Conservation (phyloP, 2,888 invertebrate species). For the Ephialtes manifestator region DNA sequence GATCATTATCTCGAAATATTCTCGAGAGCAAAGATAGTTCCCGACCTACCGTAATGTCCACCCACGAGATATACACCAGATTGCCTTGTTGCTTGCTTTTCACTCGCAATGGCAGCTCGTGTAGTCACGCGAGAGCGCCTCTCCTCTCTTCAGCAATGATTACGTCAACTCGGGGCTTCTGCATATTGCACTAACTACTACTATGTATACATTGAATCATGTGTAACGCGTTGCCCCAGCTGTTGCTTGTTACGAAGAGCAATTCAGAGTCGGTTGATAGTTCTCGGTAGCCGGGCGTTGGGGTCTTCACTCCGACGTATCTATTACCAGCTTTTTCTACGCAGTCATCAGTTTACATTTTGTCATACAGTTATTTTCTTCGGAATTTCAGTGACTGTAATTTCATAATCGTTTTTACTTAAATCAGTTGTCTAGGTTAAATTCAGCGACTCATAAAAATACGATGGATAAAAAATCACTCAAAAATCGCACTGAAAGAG, state of each 20-base stretch:
- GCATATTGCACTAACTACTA: conserved; percentile 14
- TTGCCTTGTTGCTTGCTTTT: conserved; percentile 16
- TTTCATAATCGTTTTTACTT: not conserved
- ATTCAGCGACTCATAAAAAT: no score
- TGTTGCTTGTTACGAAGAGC: conserved; percentile 56
- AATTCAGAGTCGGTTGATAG: conserved; percentile 61
- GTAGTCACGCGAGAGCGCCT: conserved; percentile 27
- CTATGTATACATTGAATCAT: conserved; percentile 31
- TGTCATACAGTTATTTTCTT: not conserved
- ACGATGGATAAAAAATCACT: no score
- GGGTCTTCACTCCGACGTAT: not conserved
- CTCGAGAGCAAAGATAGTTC: conserved; percentile 12
- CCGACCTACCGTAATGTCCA: conserved; percentile 44
- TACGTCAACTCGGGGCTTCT: conserved; percentile 42
- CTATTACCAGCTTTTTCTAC: not conserved
- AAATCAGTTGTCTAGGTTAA: no score
- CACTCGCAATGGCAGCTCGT: not conserved
- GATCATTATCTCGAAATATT: conserved; percentile 34
- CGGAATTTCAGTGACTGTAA: not conserved
- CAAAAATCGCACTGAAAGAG: no score
- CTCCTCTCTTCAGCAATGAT: conserved; percentile 30
- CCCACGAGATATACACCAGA: conserved; percentile 27
- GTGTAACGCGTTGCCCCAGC: conserved; percentile 53
- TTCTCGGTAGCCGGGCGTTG: conserved; percentile 4
- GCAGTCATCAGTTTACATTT: not conserved